phyloP scores from a whole-genome alignment of 2,888 invertebrate genomes.

The Pachymerium ferrugineum region DNA sequence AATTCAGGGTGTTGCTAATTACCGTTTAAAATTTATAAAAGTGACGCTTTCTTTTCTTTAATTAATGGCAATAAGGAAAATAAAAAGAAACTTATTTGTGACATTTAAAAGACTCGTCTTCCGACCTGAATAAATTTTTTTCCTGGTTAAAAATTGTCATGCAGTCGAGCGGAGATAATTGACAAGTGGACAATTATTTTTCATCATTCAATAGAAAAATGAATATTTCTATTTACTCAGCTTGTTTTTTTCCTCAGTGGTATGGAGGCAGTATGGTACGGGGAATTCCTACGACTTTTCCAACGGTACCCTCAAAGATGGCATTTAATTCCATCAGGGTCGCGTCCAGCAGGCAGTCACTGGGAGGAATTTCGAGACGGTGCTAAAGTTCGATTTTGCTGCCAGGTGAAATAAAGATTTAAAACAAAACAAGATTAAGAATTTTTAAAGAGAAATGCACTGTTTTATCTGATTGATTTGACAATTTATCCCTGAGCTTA shows the following conservation, averaged over 20 bases:
- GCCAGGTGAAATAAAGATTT: constrained; percentile 35
- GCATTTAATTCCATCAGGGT: constrained; percentile 20
- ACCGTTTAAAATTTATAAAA: not conserved
- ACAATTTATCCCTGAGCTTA: not conserved
- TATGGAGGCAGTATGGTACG: constrained; percentile 37
- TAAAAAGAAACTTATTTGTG: not conserved
- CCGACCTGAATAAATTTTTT: not conserved
- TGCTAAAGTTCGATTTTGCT: constrained; percentile 37
- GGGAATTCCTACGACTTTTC: constrained; percentile 35
- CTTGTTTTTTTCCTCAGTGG: too few relatives aligned
- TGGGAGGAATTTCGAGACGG: constrained; percentile 36
- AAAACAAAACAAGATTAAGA: not conserved
- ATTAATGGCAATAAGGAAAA: not conserved
- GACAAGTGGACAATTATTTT: constrained; percentile 4
- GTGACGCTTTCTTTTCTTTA: not conserved
- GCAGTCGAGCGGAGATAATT: not conserved
- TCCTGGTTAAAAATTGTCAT: not conserved
- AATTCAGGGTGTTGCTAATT: too few relatives aligned
- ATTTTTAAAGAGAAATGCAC: too few relatives aligned
- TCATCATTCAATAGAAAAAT: not conserved
- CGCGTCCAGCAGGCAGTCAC: not conserved
- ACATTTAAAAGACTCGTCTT: not conserved
- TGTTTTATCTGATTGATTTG: not conserved
- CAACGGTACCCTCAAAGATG: constrained; percentile 31
- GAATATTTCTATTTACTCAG: not conserved